Evolutionary conservation across 1,140 invertebrate genomes (phyloP).

Genomic region (Brachionus calyciflorus): DNA sequence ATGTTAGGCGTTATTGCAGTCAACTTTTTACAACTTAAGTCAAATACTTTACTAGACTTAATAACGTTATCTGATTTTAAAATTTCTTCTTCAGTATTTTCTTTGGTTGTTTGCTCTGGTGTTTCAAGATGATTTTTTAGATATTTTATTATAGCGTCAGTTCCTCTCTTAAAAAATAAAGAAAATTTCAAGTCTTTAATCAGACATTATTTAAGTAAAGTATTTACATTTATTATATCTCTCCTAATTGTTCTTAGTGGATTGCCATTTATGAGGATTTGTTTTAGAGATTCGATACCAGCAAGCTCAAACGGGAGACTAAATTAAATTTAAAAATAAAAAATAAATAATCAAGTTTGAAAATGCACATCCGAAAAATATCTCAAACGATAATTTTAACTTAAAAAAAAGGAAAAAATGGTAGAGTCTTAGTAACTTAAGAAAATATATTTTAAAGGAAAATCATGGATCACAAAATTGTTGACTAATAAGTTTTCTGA

Average conservation of each 20-base stretch:
- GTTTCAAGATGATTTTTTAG: slow-evolving; percentile 66
- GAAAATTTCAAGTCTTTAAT: background rate
- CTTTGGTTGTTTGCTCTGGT: slow-evolving; percentile 43
- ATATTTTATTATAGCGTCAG: slow-evolving; percentile 73
- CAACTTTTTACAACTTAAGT: slow-evolving; percentile 46
- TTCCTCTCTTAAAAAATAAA: slow-evolving; percentile 66
- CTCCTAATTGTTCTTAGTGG: slow-evolving; percentile 72
- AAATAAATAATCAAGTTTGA: no score
- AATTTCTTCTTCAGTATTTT: slow-evolving; percentile 45
- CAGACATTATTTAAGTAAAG: no score
- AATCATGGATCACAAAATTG: no score
- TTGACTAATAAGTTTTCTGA: no score
- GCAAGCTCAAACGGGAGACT: slow-evolving; percentile 75
- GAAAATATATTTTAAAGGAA: no score
- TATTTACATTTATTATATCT: slow-evolving; percentile 68
- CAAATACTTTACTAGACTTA: slow-evolving; percentile 34
- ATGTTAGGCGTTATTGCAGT: background rate
- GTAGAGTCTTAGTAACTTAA: no score
- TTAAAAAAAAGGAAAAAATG: no score
- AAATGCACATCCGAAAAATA: no score
- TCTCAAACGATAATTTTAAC: no score
- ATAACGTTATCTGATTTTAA: slow-evolving; percentile 45
- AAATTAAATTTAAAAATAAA: no score
- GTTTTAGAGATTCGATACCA: slow-evolving; percentile 74
- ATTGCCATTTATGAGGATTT: slow-evolving; percentile 79